Conservation (phyloP, 2,113 vertebrate species). For the Onychostoma macrolepis region DNA sequence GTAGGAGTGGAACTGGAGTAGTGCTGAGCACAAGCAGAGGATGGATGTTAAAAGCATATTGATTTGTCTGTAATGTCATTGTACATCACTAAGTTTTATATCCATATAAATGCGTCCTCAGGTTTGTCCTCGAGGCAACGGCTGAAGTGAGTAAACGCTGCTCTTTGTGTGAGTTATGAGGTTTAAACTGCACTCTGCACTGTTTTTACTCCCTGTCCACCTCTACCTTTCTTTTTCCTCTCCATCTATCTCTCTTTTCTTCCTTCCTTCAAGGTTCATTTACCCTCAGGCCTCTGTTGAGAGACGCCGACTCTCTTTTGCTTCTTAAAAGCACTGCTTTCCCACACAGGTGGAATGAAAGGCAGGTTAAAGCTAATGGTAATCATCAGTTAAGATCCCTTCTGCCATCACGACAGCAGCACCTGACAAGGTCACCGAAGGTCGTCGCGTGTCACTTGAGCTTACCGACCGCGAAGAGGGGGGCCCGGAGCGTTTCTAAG, state of each 20-base stretch:
- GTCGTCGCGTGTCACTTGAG: slow-evolving; percentile 49
- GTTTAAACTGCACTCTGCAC: slow-evolving; percentile 68
- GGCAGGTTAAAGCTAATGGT: slow-evolving; percentile 49
- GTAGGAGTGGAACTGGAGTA: slow-evolving; percentile 65
- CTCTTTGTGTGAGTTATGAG: slow-evolving; percentile 75
- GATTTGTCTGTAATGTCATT: slow-evolving; percentile 80
- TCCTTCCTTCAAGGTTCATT: slow-evolving; percentile 23
- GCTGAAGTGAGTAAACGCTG: slow-evolving; percentile 71
- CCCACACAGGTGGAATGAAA: slow-evolving; percentile 54
- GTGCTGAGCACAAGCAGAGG: slow-evolving; percentile 55
- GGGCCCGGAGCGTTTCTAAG: slow-evolving; percentile 53
- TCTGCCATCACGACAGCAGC: slow-evolving; percentile 53
- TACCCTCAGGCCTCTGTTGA: slow-evolving; percentile 56
- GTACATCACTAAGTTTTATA: slow-evolving; percentile 76
- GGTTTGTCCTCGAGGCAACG: slow-evolving; percentile 57
- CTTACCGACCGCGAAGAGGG: slow-evolving; percentile 35
- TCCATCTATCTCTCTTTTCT: slow-evolving; percentile 47
- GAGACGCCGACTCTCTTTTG: slow-evolving; percentile 56
- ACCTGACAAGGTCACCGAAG: slow-evolving; percentile 65
- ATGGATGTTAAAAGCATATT: slow-evolving; percentile 83
- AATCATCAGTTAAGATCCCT: slow-evolving; percentile 49
- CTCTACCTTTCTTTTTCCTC: slow-evolving; percentile 50
- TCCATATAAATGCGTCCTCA: slow-evolving; percentile 72
- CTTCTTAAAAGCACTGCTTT: slow-evolving; percentile 56
- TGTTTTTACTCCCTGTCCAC: slow-evolving; percentile 49